Evolutionary conservation across 2,888 invertebrate species (phyloP).

Genomic region (Theristus sp.): DNA sequence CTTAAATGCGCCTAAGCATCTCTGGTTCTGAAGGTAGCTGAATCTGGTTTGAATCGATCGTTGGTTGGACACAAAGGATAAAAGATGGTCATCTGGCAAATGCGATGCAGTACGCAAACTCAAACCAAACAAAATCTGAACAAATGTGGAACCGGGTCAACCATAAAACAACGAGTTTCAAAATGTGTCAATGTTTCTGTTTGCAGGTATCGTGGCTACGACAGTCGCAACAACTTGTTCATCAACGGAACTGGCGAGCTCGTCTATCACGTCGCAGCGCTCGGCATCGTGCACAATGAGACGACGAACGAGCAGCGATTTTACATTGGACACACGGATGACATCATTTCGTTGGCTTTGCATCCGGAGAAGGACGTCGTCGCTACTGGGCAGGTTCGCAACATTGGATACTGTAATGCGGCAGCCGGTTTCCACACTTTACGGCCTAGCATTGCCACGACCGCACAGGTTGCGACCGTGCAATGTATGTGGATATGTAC

Average conservation of each 20-base stretch:
- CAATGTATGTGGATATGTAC: too few relatives aligned
- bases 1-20: neutral
- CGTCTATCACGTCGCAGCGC: conserved; percentile 34
- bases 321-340: conserved; percentile 35
- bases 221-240: conserved; percentile 34
- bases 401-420: too few relatives aligned
- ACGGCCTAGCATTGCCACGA: too few relatives aligned
- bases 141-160: too few relatives aligned
- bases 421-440: too few relatives aligned
- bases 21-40: too few relatives aligned
- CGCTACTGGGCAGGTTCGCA: conserved; percentile 35
- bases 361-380: conserved; percentile 33
- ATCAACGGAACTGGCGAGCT: conserved; percentile 31
- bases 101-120: neutral
- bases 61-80: too few relatives aligned
- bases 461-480: too few relatives aligned
- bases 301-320: conserved; percentile 32
- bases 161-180: too few relatives aligned
- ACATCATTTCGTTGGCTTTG: conserved; percentile 33
- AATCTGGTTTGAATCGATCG: too few relatives aligned
- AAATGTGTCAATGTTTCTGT: neutral
- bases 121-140: neutral
- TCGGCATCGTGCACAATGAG: conserved; percentile 31
- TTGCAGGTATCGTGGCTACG: conserved; percentile 34
- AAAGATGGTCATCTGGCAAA: neutral